phyloP scores from a whole-genome alignment of 2,797 vertebrate species.

The Lophura swinhoii region DNA sequence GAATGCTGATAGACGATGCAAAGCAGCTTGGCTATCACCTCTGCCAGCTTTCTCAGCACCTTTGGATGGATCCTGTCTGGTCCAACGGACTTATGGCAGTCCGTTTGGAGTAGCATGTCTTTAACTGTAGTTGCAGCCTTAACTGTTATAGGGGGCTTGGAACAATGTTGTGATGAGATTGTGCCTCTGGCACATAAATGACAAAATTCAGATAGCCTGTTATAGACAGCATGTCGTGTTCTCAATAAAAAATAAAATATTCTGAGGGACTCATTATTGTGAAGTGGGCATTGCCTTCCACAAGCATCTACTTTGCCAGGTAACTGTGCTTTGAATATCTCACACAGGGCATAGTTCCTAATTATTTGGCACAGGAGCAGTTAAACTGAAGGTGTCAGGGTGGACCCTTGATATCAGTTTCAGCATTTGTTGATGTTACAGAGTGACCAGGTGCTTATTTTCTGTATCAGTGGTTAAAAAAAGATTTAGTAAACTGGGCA shows the following conservation, averaged over 20 bases:
- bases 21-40: too few relatives aligned
- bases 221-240: not conserved
- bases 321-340: not conserved
- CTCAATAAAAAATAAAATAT: accelerated
- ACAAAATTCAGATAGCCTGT: not conserved
- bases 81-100: too few relatives aligned
- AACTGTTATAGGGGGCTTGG: not conserved
- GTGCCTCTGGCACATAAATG: not conserved
- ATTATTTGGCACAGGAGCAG: not conserved
- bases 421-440: not conserved
- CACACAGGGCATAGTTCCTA: not conserved
- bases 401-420: not conserved
- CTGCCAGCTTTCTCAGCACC: too few relatives aligned
- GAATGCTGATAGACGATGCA: too few relatives aligned
- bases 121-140: not conserved
- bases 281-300: not conserved
- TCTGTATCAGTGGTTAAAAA: not conserved
- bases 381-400: not conserved
- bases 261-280: not conserved
- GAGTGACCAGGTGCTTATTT: not conserved
- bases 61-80: too few relatives aligned
- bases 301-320: not conserved
- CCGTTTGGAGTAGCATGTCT: too few relatives aligned
- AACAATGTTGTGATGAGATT: not conserved
- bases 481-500: not conserved